Conservation (phyloP, 2,888 invertebrate species). For the Parnassius apollo region DNA sequence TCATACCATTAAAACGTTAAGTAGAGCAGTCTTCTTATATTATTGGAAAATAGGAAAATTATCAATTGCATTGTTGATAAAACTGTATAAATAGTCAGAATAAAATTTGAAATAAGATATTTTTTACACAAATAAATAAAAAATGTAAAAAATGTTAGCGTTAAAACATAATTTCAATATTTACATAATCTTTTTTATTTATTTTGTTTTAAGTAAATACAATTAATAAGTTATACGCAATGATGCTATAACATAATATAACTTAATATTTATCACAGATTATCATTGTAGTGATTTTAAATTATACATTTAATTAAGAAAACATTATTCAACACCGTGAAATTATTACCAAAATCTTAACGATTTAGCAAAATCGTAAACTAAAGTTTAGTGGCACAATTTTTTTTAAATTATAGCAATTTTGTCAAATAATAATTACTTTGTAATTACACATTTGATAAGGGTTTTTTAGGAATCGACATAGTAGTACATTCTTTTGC, state of each 20-base stretch:
- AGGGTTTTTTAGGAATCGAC: constrained; percentile 50
- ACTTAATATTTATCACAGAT: constrained; percentile 61
- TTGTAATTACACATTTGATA: constrained; percentile 29
- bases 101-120: constrained; percentile 8
- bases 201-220: constrained; percentile 24
- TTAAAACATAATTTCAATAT: background rate
- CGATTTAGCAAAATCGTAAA: constrained; percentile 11
- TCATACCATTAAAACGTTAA: constrained; percentile 20
- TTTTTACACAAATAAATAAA: background rate
- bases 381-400: constrained; percentile 49
- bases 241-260: constrained; percentile 15
- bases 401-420: constrained; percentile 7
- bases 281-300: constrained; percentile 33
- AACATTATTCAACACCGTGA: constrained; percentile 2
- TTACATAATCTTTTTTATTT: background rate
- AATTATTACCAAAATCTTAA: constrained; percentile 16
- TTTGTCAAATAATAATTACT: too few relatives aligned
- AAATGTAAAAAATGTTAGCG: background rate
- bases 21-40: constrained; percentile 8
- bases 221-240: constrained; percentile 12
- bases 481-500: constrained; percentile 77
- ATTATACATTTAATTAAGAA: constrained; percentile 16
- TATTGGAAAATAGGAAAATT: background rate
- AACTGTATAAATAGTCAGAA: constrained; percentile 4
- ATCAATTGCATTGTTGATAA: constrained; percentile 5